phyloP scores from a whole-genome alignment of 1,140 invertebrate species.

The Papilio aristodemus region DNA sequence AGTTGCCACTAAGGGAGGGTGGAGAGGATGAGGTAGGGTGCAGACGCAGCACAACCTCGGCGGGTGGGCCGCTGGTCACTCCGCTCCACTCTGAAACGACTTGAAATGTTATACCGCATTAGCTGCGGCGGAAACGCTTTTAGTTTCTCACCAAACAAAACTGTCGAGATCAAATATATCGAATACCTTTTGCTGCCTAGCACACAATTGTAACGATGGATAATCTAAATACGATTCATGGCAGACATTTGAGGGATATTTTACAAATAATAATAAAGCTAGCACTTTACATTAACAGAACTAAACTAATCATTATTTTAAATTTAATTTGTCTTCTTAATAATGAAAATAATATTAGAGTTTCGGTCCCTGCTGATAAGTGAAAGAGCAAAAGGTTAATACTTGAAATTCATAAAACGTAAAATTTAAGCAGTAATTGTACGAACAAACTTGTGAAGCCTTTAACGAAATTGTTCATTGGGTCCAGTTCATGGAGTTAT shows the following conservation, averaged over 20 bases:
- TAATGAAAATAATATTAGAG: too few relatives aligned
- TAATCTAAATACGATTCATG: too few relatives aligned
- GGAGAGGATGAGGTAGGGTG: constrained; percentile 53
- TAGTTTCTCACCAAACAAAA: background rate
- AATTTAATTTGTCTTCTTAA: too few relatives aligned
- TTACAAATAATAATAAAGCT: too few relatives aligned
- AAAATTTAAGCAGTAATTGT: constrained; percentile 4
- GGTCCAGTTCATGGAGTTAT: background rate
- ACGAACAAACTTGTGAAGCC: background rate
- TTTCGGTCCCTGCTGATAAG: background rate
- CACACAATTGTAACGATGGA: too few relatives aligned
- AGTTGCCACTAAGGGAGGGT: constrained; percentile 47
- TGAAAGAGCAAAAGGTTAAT: constrained; percentile 2
- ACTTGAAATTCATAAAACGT: constrained; percentile 2
- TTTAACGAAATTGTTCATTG: background rate
- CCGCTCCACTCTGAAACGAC: constrained; percentile 68
- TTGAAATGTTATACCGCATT: constrained; percentile 25
- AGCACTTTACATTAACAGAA: too few relatives aligned
- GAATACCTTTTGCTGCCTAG: too few relatives aligned
- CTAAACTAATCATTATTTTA: too few relatives aligned
- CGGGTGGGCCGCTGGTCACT: constrained; percentile 66
- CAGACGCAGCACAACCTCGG: constrained; percentile 65
- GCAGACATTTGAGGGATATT: too few relatives aligned
- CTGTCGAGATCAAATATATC: background rate
- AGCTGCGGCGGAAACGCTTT: background rate